phyloP scores from a whole-genome alignment of 2,797 vertebrate genomes.

The Morus bassanus region DNA sequence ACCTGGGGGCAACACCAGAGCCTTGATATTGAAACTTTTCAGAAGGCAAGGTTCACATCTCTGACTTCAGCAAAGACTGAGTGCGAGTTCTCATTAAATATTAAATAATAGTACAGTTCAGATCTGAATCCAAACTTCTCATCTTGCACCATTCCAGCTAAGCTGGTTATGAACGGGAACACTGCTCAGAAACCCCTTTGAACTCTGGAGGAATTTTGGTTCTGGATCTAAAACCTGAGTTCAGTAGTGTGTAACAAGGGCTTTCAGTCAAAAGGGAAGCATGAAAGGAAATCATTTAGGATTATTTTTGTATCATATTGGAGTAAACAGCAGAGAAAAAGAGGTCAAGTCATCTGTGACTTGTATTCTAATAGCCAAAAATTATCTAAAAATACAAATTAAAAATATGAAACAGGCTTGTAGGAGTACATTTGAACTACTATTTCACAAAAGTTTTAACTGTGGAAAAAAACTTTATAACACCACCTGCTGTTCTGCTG shows the following conservation, averaged over 20 bases:
- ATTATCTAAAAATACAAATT: constrained; percentile 59
- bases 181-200: constrained; percentile 32
- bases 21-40: not conserved
- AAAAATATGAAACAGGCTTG: constrained; percentile 40
- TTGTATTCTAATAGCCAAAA: constrained; percentile 41
- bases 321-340: constrained; percentile 26
- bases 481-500: constrained; percentile 82
- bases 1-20: not conserved
- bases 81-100: constrained; percentile 1
- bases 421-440: constrained; percentile 26
- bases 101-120: not conserved
- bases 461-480: constrained; percentile 67
- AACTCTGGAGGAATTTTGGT: constrained; percentile 64
- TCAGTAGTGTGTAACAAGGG: constrained; percentile 10
- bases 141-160: constrained; percentile 52
- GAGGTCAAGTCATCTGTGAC: constrained; percentile 16
- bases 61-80: not conserved
- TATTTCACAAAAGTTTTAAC: constrained; percentile 67
- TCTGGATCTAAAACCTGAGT: constrained; percentile 48
- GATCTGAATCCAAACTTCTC: constrained; percentile 63
- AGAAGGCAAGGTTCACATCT: not conserved
- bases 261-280: constrained; percentile 47
- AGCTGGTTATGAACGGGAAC: constrained; percentile 11
- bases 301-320: constrained; percentile 46
- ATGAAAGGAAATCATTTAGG: constrained; percentile 17